These are phyloP conservation scores for Geococcyx californianus DNA, from an alignment of 2,113 vertebrate genomes.

Conservation along the genomic window DNA sequence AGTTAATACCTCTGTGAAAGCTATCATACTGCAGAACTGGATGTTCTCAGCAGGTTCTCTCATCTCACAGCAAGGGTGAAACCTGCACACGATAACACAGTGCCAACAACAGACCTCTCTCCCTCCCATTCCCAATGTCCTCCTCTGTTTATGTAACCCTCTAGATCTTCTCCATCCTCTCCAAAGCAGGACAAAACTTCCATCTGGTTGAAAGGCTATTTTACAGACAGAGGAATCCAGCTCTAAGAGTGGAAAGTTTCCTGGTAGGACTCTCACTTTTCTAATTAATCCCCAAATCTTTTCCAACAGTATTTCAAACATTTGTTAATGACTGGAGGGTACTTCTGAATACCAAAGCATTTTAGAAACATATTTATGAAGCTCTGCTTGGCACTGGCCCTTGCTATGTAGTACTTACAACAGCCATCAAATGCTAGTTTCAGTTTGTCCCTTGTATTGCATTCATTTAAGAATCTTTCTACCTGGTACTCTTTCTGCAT, in stretches of 20 bases:
- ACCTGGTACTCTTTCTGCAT: background rate
- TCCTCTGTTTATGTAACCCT: background rate
- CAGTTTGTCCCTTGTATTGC: background rate
- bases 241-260: background rate
- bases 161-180: background rate
- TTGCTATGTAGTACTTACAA: background rate
- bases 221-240: background rate
- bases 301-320: background rate
- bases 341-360: background rate
- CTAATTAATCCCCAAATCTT: background rate
- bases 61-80: background rate
- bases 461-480: background rate
- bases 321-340: accelerated
- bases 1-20: constrained; percentile 15
- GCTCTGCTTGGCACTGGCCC: background rate
- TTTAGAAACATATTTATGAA: background rate
- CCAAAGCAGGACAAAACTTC: background rate
- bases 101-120: background rate
- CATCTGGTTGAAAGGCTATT: background rate
- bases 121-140: background rate
- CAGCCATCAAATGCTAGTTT: background rate
- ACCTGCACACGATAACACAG: accelerated
- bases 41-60: background rate
- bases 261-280: background rate
- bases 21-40: background rate